Evolutionary conservation across 2,888 invertebrate genomes (phyloP).

Genomic region (Sphaerophoria rueppellii): DNA sequence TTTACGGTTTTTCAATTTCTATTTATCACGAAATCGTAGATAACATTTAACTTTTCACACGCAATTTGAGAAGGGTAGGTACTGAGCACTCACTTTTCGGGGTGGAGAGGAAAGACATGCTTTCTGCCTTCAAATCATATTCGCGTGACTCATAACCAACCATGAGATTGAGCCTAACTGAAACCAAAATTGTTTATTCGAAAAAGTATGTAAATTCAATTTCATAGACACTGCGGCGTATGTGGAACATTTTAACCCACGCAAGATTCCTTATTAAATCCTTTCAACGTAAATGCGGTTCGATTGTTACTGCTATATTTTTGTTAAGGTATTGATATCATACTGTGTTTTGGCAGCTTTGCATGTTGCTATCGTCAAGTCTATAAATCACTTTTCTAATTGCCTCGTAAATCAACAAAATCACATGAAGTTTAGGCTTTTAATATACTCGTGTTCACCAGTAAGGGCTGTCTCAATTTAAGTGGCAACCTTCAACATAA

Average conservation of each 20-base stretch:
- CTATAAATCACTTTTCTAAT: conserved; percentile 12
- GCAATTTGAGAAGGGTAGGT: no score
- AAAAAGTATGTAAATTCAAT: background rate
- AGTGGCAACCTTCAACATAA: conserved; percentile 8
- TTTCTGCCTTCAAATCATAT: background rate
- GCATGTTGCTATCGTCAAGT: conserved; percentile 23
- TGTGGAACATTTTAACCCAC: background rate
- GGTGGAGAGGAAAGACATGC: background rate
- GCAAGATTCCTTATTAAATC: background rate
- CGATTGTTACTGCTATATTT: background rate
- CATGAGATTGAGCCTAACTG: background rate
- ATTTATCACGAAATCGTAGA: no score
- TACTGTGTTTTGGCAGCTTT: background rate
- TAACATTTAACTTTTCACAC: no score
- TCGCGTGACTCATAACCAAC: conserved; percentile 9
- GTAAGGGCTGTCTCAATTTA: background rate
- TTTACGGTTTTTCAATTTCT: no score
- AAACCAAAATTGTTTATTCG: conserved; percentile 5
- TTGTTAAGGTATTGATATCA: background rate
- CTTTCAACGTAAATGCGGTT: background rate
- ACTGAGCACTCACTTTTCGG: background rate
- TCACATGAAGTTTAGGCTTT: conserved; percentile 8
- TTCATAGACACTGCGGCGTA: background rate
- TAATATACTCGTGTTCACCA: background rate
- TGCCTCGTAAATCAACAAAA: conserved; percentile 19